Evolutionary conservation across 2,113 vertebrate genomes (phyloP).

Genomic region (Otolemur garnettii): DNA sequence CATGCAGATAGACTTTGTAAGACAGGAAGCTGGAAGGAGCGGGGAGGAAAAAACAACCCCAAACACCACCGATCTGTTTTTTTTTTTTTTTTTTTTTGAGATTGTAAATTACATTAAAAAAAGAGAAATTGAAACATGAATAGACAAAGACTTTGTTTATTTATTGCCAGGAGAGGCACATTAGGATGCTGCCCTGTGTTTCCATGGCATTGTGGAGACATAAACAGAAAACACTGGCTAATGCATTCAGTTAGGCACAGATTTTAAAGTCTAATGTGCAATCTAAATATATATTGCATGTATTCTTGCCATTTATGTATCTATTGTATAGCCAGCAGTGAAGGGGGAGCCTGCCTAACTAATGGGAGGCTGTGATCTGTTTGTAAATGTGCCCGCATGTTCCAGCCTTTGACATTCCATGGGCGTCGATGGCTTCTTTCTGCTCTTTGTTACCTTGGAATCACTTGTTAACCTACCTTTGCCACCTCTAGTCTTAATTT

Average conservation of each 20-base stretch:
- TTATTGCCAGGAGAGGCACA: slow-evolving; percentile 87
- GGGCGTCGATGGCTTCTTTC: neutral
- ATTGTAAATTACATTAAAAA: slow-evolving; percentile 85
- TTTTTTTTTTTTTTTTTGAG: slow-evolving; percentile 83
- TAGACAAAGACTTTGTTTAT: slow-evolving; percentile 90
- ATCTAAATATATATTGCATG: slow-evolving; percentile 89
- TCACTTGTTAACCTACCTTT: slow-evolving; percentile 32
- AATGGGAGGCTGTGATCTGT: slow-evolving; percentile 78
- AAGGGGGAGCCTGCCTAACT: slow-evolving; percentile 65
- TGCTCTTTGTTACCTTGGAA: slow-evolving; percentile 66
- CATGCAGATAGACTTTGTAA: slow-evolving; percentile 68
- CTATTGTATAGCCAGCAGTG: slow-evolving; percentile 80
- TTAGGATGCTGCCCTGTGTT: slow-evolving; percentile 88
- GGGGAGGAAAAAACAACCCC: neutral
- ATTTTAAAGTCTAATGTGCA: slow-evolving; percentile 90
- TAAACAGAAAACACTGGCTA: slow-evolving; percentile 90
- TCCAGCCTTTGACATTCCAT: slow-evolving; percentile 54
- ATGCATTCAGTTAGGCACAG: slow-evolving; percentile 87
- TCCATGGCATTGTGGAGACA: slow-evolving; percentile 89
- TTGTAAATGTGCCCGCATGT: slow-evolving; percentile 67
- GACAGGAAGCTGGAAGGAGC: slow-evolving; percentile 64
- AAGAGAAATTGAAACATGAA: slow-evolving; percentile 85
- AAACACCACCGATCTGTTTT: slow-evolving; percentile 75
- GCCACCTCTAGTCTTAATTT: slow-evolving; percentile 36
- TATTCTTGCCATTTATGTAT: slow-evolving; percentile 86